These are phyloP conservation scores for Dicrostonyx torquatus DNA, from an alignment of 2,797 vertebrate genomes.

Conservation along the genomic window DNA sequence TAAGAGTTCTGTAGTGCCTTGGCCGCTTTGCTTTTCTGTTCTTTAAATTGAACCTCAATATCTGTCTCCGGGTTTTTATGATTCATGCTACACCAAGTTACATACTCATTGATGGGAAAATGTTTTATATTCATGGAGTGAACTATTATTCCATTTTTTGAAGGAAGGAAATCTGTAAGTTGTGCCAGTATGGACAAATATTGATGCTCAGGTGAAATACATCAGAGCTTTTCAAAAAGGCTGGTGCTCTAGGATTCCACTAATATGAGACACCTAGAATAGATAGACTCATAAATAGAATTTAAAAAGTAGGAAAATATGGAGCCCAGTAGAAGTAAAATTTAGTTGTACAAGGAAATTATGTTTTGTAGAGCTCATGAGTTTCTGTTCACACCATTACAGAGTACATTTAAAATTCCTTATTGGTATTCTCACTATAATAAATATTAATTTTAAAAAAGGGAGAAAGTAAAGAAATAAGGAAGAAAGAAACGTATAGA, in stretches of 20 bases:
- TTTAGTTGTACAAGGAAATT: not conserved
- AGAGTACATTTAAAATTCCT: not conserved
- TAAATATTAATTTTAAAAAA: not conserved
- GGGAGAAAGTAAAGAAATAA: too few species aligned
- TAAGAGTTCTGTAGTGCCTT: too few species aligned
- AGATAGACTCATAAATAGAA: not conserved
- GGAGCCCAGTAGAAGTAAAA: not conserved
- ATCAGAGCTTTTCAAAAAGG: not conserved
- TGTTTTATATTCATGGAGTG: not conserved
- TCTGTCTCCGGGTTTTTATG: too few species aligned
- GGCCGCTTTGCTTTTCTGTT: too few species aligned
- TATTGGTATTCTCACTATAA: not conserved
- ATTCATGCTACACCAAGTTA: not conserved
- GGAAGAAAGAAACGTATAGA: not conserved
- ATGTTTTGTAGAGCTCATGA: not conserved
- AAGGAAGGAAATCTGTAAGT: not conserved
- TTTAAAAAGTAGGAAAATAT: too few species aligned
- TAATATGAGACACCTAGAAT: not conserved
- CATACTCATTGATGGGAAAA: not conserved
- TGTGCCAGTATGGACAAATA: not conserved
- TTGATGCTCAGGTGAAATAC: not conserved
- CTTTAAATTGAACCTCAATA: too few species aligned
- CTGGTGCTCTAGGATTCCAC: not conserved
- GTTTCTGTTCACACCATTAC: not conserved
- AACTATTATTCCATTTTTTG: not conserved